These are phyloP conservation scores for Agrochola lota DNA, from an alignment of 2,888 invertebrate genomes.

Conservation along the genomic window DNA sequence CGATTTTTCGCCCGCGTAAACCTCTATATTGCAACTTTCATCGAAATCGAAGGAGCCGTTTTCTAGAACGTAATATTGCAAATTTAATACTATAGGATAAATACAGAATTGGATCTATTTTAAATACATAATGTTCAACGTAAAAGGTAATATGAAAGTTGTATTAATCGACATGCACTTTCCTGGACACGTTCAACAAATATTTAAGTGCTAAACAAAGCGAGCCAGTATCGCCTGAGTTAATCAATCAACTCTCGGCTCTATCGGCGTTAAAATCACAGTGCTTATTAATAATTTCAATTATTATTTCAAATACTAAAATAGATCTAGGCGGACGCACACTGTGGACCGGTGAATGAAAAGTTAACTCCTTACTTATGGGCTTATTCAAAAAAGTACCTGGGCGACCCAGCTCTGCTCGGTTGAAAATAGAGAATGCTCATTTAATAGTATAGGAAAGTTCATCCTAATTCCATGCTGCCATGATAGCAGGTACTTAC, in stretches of 20 bases:
- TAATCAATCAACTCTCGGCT: neutral
- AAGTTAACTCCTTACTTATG: neutral
- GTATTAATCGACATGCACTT: constrained; percentile 3
- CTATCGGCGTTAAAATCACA: constrained; percentile 8
- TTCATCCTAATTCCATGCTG: too few species aligned
- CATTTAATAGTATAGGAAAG: too few species aligned
- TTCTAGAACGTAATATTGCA: too few species aligned
- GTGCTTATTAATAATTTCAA: neutral
- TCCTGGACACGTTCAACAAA: neutral
- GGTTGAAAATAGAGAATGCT: too few species aligned
- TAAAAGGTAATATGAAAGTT: neutral
- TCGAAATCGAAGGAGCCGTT: too few species aligned
- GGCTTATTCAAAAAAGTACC: neutral
- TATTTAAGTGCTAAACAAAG: constrained; percentile 4
- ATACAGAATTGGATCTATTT: constrained; percentile 9
- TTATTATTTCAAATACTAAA: too few species aligned
- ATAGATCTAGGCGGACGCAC: neutral
- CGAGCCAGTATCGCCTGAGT: neutral
- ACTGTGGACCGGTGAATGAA: neutral
- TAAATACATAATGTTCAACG: neutral
- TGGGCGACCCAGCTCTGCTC: too few species aligned
- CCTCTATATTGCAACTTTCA: too few species aligned
- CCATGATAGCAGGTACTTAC: too few species aligned
- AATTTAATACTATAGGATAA: neutral
- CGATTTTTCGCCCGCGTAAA: too few species aligned